These are phyloP conservation scores for Bombus vancouverensis DNA, from an alignment of 1,140 invertebrate species.

Conservation along the genomic window DNA sequence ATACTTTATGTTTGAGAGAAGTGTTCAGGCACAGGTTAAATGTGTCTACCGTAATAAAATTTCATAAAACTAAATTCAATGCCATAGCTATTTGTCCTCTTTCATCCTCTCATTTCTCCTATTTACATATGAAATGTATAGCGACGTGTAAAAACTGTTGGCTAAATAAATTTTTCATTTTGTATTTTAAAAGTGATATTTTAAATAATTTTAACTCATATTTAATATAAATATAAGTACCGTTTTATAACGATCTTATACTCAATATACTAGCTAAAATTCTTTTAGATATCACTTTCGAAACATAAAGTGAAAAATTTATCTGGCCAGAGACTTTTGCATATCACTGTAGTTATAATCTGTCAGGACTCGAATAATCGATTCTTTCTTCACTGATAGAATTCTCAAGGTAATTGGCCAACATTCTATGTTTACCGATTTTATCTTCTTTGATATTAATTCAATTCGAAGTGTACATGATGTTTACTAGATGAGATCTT, in stretches of 20 bases:
- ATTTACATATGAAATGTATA: neutral
- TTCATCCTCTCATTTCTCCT: constrained; percentile 27
- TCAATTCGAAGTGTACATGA: neutral
- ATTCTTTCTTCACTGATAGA: neutral
- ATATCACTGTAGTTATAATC: neutral
- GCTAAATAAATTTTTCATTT: neutral
- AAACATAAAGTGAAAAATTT: neutral
- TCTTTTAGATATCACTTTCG: neutral
- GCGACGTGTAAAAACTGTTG: neutral
- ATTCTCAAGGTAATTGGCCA: neutral
- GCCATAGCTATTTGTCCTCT: neutral
- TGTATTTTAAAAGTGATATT: neutral
- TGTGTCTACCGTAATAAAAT: constrained; percentile 1
- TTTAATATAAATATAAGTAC: neutral
- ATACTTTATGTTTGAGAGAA: constrained; percentile 27
- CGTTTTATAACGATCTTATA: neutral
- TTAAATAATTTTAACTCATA: neutral
- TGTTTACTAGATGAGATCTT: neutral
- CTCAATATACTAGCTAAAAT: neutral
- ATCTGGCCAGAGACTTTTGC: neutral
- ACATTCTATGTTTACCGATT: neutral
- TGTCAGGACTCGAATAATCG: neutral
- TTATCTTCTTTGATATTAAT: constrained; percentile 15
- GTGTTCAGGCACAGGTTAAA: constrained; percentile 23
- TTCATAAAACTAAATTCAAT: constrained; percentile 32